A percentile compares a stretch with the other conserved stretches of the same genome.
These are phyloP conservation scores for Andrena praecox DNA, from an alignment of 2,888 invertebrate species.

Conservation along the genomic window DNA sequence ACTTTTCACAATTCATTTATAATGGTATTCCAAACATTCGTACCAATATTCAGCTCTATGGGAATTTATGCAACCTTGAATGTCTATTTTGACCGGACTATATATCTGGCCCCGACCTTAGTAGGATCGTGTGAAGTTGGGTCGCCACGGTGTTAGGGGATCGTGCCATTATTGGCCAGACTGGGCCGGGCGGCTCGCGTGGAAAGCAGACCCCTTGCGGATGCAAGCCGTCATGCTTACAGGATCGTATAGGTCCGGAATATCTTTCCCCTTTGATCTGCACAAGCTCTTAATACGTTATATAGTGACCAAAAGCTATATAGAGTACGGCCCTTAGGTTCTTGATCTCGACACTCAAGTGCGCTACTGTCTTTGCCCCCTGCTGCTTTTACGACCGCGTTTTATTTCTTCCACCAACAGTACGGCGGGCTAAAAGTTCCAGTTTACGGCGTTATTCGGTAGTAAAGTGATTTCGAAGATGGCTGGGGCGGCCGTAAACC, in stretches of 20 bases:
- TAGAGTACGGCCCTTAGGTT: not conserved
- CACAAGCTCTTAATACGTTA: not conserved
- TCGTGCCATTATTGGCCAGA: not conserved
- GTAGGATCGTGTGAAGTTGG: not conserved
- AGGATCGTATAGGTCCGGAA: not conserved
- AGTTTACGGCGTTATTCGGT: slow-evolving; percentile 1
- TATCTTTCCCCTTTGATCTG: not conserved
- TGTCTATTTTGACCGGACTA: too few species aligned
- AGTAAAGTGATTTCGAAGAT: slow-evolving; percentile 6
- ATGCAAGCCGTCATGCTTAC: not conserved
- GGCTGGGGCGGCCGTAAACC: not conserved
- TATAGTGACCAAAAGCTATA: not conserved
- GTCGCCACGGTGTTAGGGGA: not conserved
- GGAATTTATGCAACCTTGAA: too few species aligned
- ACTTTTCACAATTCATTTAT: too few species aligned
- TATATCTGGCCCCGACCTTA: too few species aligned
- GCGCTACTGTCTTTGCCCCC: slow-evolving; percentile 1
- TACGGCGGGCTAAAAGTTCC: not conserved
- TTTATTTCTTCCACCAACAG: not conserved
- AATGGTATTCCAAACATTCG: too few species aligned
- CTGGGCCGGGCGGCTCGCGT: not conserved
- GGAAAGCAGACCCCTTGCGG: too few species aligned
- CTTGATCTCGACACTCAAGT: not conserved
- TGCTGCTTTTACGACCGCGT: not conserved
- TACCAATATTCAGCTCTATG: too few species aligned